Percentiles rank a stretch among this genome's conserved stretches.
These are phyloP conservation scores for Plusia festucae DNA, from an alignment of 2,888 invertebrate species.

Conservation along the genomic window DNA sequence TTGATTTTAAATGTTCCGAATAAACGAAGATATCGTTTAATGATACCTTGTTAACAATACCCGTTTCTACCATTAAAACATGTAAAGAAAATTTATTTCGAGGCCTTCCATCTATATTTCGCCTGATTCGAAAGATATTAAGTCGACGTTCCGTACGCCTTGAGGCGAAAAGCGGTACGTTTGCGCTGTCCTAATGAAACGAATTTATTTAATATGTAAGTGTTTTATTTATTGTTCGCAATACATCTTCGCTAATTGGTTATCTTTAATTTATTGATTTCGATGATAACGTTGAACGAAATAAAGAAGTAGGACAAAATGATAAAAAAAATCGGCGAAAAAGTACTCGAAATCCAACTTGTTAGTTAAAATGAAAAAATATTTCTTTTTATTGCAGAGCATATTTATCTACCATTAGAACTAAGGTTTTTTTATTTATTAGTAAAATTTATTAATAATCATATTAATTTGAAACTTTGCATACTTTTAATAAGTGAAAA, in stretches of 20 bases:
- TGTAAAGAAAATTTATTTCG: slow-evolving; percentile 5
- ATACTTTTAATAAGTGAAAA: too few relatives aligned
- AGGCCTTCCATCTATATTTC: slow-evolving; percentile 20
- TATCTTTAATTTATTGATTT: slow-evolving; percentile 67
- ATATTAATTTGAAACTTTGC: too few relatives aligned
- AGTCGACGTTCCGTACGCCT: slow-evolving; percentile 39
- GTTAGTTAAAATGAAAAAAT: too few relatives aligned
- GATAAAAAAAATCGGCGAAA: slow-evolving; percentile 7
- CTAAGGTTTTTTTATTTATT: too few relatives aligned
- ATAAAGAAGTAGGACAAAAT: slow-evolving; percentile 42
- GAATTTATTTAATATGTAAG: slow-evolving; percentile 64
- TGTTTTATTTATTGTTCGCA: slow-evolving; percentile 67
- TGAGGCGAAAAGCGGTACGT: slow-evolving; percentile 57
- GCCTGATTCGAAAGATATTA: slow-evolving; percentile 17
- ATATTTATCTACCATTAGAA: too few relatives aligned
- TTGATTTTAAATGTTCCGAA: slow-evolving; percentile 20
- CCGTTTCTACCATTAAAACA: neutral
- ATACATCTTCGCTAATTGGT: slow-evolving; percentile 72
- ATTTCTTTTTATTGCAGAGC: too few relatives aligned
- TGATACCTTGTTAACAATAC: slow-evolving; percentile 10
- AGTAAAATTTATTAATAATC: too few relatives aligned
- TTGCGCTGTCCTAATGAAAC: slow-evolving; percentile 60
- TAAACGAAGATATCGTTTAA: slow-evolving; percentile 21
- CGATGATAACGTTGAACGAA: slow-evolving; percentile 53
- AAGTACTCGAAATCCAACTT: too few relatives aligned